Percentiles rank a stretch among this genome's conserved stretches.
Evolutionary conservation across 1,140 invertebrate species (phyloP).

Genomic region (Neoseiulus cucumeris): DNA sequence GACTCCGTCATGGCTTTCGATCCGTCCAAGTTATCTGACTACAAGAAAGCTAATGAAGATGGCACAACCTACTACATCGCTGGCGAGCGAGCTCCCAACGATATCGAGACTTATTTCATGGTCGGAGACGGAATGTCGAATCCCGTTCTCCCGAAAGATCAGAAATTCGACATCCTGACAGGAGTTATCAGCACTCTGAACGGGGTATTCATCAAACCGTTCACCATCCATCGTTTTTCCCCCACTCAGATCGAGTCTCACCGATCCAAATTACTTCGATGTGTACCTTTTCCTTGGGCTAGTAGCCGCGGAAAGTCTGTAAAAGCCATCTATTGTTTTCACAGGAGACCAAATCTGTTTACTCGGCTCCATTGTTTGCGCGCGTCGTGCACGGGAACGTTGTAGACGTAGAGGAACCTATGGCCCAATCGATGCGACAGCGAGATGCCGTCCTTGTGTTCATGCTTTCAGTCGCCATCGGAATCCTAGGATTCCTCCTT

Average conservation of each 20-base stretch:
- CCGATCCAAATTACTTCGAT: not conserved
- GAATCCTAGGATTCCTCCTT: conserved; percentile 36
- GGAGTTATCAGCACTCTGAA: conserved; percentile 46
- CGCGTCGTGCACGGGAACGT: not conserved
- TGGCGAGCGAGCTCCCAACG: conserved; percentile 42
- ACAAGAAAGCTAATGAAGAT: conserved; percentile 34
- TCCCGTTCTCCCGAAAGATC: conserved; percentile 42
- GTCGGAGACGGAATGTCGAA: conserved; percentile 63
- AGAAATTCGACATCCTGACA: conserved; percentile 44
- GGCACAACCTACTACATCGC: conserved; percentile 54
- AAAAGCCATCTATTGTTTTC: not conserved
- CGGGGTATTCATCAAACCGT: conserved; percentile 25
- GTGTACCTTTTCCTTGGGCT: too few relatives aligned
- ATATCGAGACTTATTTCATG: conserved; percentile 37
- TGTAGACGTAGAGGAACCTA: not conserved
- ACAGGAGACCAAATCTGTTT: not conserved
- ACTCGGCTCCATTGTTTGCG: not conserved
- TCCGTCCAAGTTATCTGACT: conserved; percentile 35
- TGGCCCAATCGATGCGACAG: not conserved
- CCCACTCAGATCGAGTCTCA: conserved; percentile 11
- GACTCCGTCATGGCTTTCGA: conserved; percentile 37
- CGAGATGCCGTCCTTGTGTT: not conserved
- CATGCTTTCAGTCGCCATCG: conserved; percentile 38
- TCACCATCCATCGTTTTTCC: conserved; percentile 15
- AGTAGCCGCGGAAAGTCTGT: not conserved